Evolutionary conservation across 2,113 vertebrate species (phyloP), one percentile per base, ranked within the genome.

Genomic region (Poeciliopsis prolifica): DNA sequence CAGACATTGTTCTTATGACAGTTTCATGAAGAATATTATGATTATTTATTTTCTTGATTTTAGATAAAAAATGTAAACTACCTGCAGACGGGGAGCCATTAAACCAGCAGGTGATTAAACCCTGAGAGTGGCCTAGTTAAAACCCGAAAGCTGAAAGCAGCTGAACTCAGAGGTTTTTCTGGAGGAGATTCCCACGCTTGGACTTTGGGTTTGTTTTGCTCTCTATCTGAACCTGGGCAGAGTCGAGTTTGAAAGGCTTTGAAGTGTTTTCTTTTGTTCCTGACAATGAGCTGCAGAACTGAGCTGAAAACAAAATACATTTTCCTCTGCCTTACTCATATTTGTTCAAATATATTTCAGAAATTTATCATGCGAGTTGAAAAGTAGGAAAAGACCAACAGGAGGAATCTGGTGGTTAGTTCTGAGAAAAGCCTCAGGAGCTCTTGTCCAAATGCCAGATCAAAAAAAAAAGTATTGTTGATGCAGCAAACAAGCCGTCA

Each of bases 111-210:
- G 44, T 19, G 44, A 48, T 5, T 48, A 48, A 5, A 5, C 5
- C 44, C 44, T 48, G 5, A 48, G 44, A 48, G 44, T 6, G 17
- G 44, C 44, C 44, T 19, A 48, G 14, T 17, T 48, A n/a, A 58
- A 24, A n/a, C 51, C 24, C n/a, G 2, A 58, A 9, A 54, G 8
- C 9, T 7, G n/a, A 22, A 54, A 54, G 48, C 48, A 54, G 19
- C 22, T 15, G 14, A 42, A 4, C 13, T 54, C 15, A 54, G 48
- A 54, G 48, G 29, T 82, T 87, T 86, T 87, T 83, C 87, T 51
- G 26, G 68, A 77, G 29, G 66, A 61, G 61, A 86, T 74, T 91
- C 91, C 86, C 90, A 92, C 85, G 86, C 85, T 87, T 77, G 78
- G 81, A 87, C 86, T 68, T 73, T 26, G 77, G 69, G 68, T 24